These are phyloP conservation scores for Scaptomyza polygonia DNA, from an alignment of 2,888 invertebrate genomes.

Conservation along the genomic window DNA sequence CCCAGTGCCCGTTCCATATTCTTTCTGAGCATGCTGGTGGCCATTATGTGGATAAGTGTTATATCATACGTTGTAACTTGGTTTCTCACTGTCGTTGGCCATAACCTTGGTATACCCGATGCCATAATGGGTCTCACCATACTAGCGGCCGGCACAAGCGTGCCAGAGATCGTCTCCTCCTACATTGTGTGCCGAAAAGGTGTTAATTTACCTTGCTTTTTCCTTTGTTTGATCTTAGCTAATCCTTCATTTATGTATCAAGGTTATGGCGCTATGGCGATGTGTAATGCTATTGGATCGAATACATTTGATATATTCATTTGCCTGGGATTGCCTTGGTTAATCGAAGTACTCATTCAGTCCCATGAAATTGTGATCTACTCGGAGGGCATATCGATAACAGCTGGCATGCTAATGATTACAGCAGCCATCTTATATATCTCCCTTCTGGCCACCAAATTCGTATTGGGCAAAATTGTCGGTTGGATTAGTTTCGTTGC, in stretches of 20 bases:
- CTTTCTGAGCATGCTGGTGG: constrained; percentile 93
- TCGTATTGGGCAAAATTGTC: constrained; percentile 91
- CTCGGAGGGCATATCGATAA: constrained; percentile 93
- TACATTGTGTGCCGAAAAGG: constrained; percentile 96
- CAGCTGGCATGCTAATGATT: constrained; percentile 92
- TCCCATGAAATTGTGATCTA: constrained; percentile 91
- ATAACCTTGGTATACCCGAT: constrained; percentile 89
- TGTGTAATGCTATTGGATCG: constrained; percentile 94
- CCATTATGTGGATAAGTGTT: constrained; percentile 95
- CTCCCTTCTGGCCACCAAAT: constrained; percentile 91
- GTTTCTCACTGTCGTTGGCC: constrained; percentile 96
- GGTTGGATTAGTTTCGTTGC: constrained; percentile 91
- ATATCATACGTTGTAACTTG: constrained; percentile 95
- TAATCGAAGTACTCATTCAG: constrained; percentile 91
- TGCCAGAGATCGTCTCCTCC: constrained; percentile 96
- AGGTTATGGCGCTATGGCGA: constrained; percentile 92
- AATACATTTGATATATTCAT: constrained; percentile 94
- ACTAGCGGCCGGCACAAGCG: constrained; percentile 94
- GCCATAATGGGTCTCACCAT: constrained; percentile 97
- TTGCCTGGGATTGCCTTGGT: constrained; percentile 93
- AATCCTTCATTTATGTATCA: neutral
- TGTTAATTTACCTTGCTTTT: constrained; percentile 69
- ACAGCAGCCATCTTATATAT: constrained; percentile 91
- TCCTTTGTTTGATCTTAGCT: neutral
- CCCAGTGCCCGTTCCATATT: constrained; percentile 86